These are phyloP conservation scores for Lampropteryx suffumata DNA, from an alignment of 2,888 invertebrate species.

Conservation along the genomic window DNA sequence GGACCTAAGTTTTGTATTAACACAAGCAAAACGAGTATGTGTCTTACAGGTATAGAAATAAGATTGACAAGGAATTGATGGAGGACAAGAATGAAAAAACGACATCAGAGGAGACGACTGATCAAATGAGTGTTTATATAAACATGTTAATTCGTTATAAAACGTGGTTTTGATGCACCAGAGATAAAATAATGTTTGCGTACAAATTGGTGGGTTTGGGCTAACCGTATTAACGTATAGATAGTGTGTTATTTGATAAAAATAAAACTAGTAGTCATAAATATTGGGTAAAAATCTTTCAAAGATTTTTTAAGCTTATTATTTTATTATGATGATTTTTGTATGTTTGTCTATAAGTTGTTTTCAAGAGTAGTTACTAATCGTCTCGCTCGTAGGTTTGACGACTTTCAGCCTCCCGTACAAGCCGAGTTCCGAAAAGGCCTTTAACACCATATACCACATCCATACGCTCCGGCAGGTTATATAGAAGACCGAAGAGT, in stretches of 20 bases:
- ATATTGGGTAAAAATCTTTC: too few relatives aligned
- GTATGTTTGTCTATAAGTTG: too few relatives aligned
- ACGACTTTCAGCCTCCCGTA: too few relatives aligned
- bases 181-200: slow-evolving; percentile 64
- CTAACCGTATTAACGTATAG: slow-evolving; percentile 61
- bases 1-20: slow-evolving; percentile 60
- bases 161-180: slow-evolving; percentile 59
- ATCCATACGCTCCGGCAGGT: too few relatives aligned
- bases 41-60: slow-evolving; percentile 37
- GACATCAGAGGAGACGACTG: slow-evolving; percentile 59
- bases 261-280: too few relatives aligned
- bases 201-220: slow-evolving; percentile 69
- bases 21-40: slow-evolving; percentile 35
- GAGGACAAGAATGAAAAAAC: slow-evolving; percentile 50
- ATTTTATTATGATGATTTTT: too few relatives aligned
- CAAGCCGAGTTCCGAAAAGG: too few relatives aligned
- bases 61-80: slow-evolving; percentile 34
- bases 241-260: slow-evolving; percentile 42
- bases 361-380: too few relatives aligned
- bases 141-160: slow-evolving; percentile 81
- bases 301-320: too few relatives aligned
- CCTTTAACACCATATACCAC: too few relatives aligned
- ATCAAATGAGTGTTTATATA: slow-evolving; percentile 77
- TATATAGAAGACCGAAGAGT: too few relatives aligned
- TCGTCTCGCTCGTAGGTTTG: too few relatives aligned